Conservation (phyloP, 2,888 invertebrate genomes). For the Pyrocoelia pectoralis region DNA sequence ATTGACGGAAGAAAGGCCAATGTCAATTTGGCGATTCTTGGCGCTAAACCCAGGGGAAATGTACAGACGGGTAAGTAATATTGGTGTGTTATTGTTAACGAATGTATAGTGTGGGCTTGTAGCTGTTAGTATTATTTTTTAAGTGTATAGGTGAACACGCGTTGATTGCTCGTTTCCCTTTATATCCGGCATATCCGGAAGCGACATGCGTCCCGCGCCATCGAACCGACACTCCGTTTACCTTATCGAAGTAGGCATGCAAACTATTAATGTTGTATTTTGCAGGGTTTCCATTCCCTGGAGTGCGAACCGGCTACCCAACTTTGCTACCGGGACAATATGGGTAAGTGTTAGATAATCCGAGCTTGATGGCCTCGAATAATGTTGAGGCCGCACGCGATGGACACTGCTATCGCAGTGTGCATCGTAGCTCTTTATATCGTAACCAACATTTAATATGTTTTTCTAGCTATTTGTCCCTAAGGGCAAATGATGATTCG, state of each 20-base stretch:
- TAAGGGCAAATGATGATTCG: slow-evolving; percentile 58
- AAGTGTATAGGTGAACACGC: slow-evolving; percentile 37
- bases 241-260: slow-evolving; percentile 32
- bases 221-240: slow-evolving; percentile 43
- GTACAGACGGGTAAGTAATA: slow-evolving; percentile 75
- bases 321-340: slow-evolving; percentile 82
- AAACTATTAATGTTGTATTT: slow-evolving; percentile 38
- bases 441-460: slow-evolving; percentile 58
- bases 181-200: slow-evolving; percentile 54
- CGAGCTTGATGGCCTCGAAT: slow-evolving; percentile 32
- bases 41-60: slow-evolving; percentile 94
- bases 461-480: slow-evolving; percentile 58
- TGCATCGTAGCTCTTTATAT: slow-evolving; percentile 49
- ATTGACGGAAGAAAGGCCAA: slow-evolving; percentile 98
- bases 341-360: slow-evolving; percentile 72
- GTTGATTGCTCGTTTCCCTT: slow-evolving; percentile 53
- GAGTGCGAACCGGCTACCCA: slow-evolving; percentile 81
- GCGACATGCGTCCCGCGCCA: slow-evolving; percentile 51
- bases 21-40: slow-evolving; percentile 96
- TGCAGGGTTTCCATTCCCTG: slow-evolving; percentile 77
- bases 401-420: slow-evolving; percentile 40
- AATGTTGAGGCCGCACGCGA: slow-evolving; percentile 39
- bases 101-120: slow-evolving; percentile 22
- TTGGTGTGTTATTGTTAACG: slow-evolving; percentile 20
- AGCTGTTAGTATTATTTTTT: slow-evolving; percentile 20